These are phyloP conservation scores for Caenorhabditis zanzibari DNA, from an alignment of 2,888 invertebrate species.

Conservation along the genomic window DNA sequence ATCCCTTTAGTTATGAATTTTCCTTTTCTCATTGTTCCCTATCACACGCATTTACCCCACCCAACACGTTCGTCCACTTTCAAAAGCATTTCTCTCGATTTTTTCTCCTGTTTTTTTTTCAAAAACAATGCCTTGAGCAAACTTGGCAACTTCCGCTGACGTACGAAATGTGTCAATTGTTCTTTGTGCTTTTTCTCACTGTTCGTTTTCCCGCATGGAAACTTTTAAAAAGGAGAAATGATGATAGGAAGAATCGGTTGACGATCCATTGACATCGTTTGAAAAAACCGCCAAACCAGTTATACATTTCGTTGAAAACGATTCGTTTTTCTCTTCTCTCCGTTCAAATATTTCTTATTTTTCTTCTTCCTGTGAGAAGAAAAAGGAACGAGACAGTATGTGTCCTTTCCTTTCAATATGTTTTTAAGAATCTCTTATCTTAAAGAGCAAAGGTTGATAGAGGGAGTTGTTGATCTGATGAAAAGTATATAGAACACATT, in stretches of 20 bases:
- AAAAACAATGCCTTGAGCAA: slow-evolving; percentile 42
- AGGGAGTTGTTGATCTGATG: slow-evolving; percentile 44
- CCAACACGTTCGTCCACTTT: slow-evolving; percentile 21
- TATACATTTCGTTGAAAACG: slow-evolving; percentile 52
- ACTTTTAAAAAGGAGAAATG: slow-evolving; percentile 4
- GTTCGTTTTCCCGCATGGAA: neutral
- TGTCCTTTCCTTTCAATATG: slow-evolving; percentile 23
- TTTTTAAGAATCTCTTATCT: slow-evolving; percentile 45
- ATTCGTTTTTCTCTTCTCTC: slow-evolving; percentile 6
- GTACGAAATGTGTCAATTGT: slow-evolving; percentile 53
- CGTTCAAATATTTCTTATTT: slow-evolving; percentile 10
- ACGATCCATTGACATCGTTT: slow-evolving; percentile 23
- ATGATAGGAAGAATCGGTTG: slow-evolving; percentile 8
- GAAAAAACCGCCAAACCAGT: slow-evolving; percentile 33
- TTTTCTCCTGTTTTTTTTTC: slow-evolving; percentile 19
- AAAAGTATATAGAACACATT: neutral
- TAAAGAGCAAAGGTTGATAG: slow-evolving; percentile 51
- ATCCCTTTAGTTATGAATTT: neutral
- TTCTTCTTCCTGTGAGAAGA: neutral
- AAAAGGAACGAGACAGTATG: slow-evolving; percentile 6
- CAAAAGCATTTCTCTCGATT: slow-evolving; percentile 29
- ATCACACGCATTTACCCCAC: slow-evolving; percentile 6
- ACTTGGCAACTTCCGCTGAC: slow-evolving; percentile 52
- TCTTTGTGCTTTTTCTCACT: slow-evolving; percentile 37
- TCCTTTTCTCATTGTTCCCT: neutral